Base-by-base conservation (phyloP, 2,113 vertebrate species). In the Nesoenas mayeri region DNA sequence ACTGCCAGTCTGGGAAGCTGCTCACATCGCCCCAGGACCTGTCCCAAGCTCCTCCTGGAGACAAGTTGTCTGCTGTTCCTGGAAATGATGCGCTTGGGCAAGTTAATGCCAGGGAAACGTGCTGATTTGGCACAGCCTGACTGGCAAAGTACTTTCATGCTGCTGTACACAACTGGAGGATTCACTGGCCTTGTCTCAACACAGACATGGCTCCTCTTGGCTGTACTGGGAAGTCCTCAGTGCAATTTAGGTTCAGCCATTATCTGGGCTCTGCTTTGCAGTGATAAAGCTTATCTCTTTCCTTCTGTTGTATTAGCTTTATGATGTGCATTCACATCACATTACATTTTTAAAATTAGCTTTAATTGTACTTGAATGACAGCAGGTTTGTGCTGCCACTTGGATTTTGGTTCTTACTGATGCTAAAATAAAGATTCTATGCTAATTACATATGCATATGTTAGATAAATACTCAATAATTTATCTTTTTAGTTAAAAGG, bases 401-500 rank as follows among this genome's bases (percentile, higher is more conserved):
- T 18, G 61, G 64, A 9, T 34, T 80, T 29, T 19, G 20, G 15
- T 54, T 74, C n/a, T 58, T 62, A 24, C 3, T 61, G 47, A 8
- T 24, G 36, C 11, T 69, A 13, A 38, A 36, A 24, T 15, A 38
- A 60, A 38, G 26, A 26, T 42, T 15, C 9, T 24, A 1, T 29
- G 40, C 2, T 47, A 48, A 28, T 64, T 50, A 10, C 0, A 0
- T 28, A 31, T 15, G 13, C 29, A 12, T 11, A 2, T 26, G 4
- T 47, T 42, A 19, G 22, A 54, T 31, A 34, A 90, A 42, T 25
- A 57, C 22, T 6, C 10, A 4, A 1, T 12, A 20, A 50, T 34
- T 31, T 16, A 1, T 26, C 5, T 21, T 56, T 36, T 36, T 7
- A 22, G 12, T 40, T 54, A 31, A 88, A 32, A 64, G 17, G 11